Conservation (phyloP, 2,888 invertebrate genomes). For the Neoaliturus tenellus region DNA sequence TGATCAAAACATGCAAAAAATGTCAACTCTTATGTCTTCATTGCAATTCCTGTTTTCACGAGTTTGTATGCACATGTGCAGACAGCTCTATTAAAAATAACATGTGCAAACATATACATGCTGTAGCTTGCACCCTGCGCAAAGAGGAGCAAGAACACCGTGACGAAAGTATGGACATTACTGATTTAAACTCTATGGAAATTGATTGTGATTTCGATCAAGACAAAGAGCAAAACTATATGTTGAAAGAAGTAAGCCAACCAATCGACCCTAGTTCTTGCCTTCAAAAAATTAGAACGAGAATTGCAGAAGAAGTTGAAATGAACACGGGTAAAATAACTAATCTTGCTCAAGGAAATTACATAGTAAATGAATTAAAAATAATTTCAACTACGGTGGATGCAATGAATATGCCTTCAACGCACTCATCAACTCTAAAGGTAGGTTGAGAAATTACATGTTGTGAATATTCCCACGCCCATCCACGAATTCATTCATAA, state of each 20-base stretch:
- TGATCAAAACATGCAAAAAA: slow-evolving; percentile 27
- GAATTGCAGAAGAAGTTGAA: not conserved
- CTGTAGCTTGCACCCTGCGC: slow-evolving; percentile 42
- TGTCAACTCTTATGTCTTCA: slow-evolving; percentile 36
- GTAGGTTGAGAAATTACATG: too few species aligned
- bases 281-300: not conserved
- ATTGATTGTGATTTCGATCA: too few species aligned
- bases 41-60: slow-evolving; percentile 50
- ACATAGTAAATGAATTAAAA: not conserved
- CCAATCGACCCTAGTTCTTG: not conserved
- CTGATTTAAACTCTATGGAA: not conserved
- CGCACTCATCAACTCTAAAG: too few species aligned
- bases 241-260: too few species aligned
- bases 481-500: too few species aligned
- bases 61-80: slow-evolving; percentile 47
- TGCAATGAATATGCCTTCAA: not conserved
- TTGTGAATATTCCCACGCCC: too few species aligned
- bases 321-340: not conserved
- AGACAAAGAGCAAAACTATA: too few species aligned
- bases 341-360: not conserved
- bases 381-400: not conserved
- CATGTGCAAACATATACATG: too few species aligned
- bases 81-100: slow-evolving; percentile 51
- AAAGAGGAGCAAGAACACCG: too few species aligned
- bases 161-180: too few species aligned